Evolutionary conservation across 1,140 invertebrate species (phyloP).

Genomic region (Chlorops oryzae): DNA sequence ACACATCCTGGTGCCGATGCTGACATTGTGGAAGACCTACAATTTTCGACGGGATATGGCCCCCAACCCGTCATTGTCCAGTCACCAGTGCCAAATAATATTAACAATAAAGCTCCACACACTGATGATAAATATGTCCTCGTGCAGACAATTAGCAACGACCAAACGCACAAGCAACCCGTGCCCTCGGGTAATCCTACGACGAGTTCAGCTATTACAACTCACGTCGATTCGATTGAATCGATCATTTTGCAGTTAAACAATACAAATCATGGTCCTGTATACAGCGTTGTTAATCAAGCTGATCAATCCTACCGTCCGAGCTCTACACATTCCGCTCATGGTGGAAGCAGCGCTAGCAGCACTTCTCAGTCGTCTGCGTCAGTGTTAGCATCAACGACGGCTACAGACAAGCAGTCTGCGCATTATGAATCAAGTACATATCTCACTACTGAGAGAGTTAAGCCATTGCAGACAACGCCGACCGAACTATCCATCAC

Average conservation of each 20-base stretch:
- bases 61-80: conserved; percentile 36
- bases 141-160: conserved; percentile 34
- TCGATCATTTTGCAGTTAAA: conserved; percentile 63
- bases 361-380: not conserved
- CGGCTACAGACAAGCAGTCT: no score
- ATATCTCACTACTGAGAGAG: no score
- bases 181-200: conserved; percentile 38
- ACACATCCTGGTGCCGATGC: conserved; percentile 44
- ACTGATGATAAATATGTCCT: conserved; percentile 36
- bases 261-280: conserved; percentile 51
- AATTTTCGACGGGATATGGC: conserved; percentile 44
- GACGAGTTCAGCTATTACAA: conserved; percentile 40
- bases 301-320: conserved; percentile 32
- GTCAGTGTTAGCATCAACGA: no score
- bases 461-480: conserved; percentile 1
- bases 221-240: conserved; percentile 53
- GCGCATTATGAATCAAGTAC: no score
- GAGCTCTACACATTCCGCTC: conserved; percentile 6
- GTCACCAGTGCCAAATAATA: conserved; percentile 25
- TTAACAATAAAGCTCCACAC: no score
- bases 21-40: conserved; percentile 39
- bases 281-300: conserved; percentile 40
- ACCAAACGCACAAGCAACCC: conserved; percentile 6
- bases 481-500: not conserved
- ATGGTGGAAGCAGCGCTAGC: conserved; percentile 11